A percentile compares a stretch with the other conserved stretches of the same genome.
Conservation (phyloP, 1,140 invertebrate species). For the Penaeus indicus region DNA sequence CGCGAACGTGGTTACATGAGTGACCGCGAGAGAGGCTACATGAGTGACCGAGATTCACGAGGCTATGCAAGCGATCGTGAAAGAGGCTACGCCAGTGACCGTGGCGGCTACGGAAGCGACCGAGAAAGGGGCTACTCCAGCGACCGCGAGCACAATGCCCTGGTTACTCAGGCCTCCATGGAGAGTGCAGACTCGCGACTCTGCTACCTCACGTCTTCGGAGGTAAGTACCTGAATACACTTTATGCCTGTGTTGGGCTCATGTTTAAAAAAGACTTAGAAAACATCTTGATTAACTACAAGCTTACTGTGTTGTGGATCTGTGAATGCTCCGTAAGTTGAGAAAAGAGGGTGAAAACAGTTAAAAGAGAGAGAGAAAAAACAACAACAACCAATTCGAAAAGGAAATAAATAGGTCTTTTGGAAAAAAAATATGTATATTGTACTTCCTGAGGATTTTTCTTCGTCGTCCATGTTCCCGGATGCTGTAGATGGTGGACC, state of each 20-base stretch:
- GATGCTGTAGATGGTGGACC: too few species aligned
- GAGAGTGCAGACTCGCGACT: constrained; percentile 93
- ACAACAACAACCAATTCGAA: too few species aligned
- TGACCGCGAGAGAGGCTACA: constrained; percentile 87
- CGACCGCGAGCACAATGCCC: constrained; percentile 63
- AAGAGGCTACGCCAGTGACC: constrained; percentile 77
- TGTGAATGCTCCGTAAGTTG: too few species aligned
- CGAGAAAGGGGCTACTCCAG: constrained; percentile 83
- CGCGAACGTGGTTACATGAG: constrained; percentile 59
- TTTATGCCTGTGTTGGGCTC: constrained; percentile 10
- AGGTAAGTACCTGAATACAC: constrained; percentile 79
- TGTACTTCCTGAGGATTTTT: too few species aligned
- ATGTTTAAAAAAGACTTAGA: neutral
- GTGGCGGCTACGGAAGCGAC: constrained; percentile 86
- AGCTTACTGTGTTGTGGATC: too few species aligned
- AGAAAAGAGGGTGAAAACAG: too few species aligned
- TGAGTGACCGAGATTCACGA: constrained; percentile 79
- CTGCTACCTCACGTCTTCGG: constrained; percentile 93
- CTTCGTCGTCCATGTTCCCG: too few species aligned
- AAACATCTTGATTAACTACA: too few species aligned
- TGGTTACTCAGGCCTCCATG: constrained; percentile 82
- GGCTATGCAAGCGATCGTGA: constrained; percentile 84
- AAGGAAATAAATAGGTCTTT: too few species aligned
- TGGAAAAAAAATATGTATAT: too few species aligned
- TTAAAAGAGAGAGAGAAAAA: too few species aligned